Evolutionary conservation across 2,797 vertebrate species (phyloP).

Genomic region (Ctenosaura bakeri): DNA sequence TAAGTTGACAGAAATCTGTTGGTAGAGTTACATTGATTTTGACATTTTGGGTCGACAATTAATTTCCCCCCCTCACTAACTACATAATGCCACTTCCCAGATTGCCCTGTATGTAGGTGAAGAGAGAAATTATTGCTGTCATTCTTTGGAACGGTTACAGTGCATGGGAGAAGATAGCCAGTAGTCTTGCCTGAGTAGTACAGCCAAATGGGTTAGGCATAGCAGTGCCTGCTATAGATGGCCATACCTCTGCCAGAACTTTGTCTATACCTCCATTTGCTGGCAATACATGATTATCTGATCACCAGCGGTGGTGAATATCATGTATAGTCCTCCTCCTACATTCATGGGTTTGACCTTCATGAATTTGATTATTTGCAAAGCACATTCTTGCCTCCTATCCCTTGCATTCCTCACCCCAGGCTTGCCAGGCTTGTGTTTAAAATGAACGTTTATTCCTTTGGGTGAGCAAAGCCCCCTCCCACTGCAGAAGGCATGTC

Average conservation of each 20-base stretch:
- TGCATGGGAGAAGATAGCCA: background rate
- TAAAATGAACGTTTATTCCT: no score
- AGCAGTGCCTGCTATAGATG: no score
- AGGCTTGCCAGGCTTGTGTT: no score
- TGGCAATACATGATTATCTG: background rate
- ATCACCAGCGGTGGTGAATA: background rate
- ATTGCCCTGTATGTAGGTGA: background rate
- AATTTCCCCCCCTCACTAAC: background rate
- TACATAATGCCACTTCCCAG: no score
- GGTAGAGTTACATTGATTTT: background rate
- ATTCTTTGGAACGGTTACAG: background rate
- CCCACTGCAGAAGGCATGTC: no score
- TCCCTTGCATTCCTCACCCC: no score
- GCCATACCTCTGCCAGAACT: background rate
- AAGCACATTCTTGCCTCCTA: no score
- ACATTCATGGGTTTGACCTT: no score
- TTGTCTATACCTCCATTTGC: no score
- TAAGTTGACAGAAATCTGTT: background rate
- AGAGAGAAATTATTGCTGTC: background rate
- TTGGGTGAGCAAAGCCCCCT: no score
- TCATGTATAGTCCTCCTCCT: no score
- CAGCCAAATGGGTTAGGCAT: background rate
- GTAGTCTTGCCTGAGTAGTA: background rate
- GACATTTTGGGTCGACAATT: background rate
- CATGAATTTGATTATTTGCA: no score